These are phyloP conservation scores for Prorops nasuta DNA, from an alignment of 1,140 invertebrate genomes.

Conservation along the genomic window DNA sequence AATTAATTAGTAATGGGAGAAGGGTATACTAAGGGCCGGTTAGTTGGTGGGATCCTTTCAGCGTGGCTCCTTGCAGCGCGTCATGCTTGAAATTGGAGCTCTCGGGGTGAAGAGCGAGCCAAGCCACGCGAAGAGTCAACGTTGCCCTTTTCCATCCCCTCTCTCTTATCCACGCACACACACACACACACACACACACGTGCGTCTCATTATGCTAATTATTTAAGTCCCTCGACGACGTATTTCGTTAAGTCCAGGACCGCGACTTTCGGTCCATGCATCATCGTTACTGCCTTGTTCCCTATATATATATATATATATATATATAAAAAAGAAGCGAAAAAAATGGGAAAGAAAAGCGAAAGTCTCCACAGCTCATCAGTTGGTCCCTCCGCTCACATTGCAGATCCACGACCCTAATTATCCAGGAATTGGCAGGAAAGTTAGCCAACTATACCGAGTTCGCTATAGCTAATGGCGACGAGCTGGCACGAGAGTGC, in stretches of 20 bases:
- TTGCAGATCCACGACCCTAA: too few relatives aligned
- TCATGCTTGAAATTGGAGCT: constrained; percentile 40
- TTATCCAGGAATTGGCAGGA: too few relatives aligned
- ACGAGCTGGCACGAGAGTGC: too few relatives aligned
- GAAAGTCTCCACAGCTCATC: neutral
- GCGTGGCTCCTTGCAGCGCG: constrained; percentile 13
- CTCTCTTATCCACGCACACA: too few relatives aligned
- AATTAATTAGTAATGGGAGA: constrained; percentile 51
- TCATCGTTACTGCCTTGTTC: too few relatives aligned
- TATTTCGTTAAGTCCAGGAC: constrained; percentile 22
- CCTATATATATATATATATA: too few relatives aligned
- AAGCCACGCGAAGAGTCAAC: constrained; percentile 28
- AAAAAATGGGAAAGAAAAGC: neutral
- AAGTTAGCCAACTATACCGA: too few relatives aligned
- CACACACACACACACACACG: constrained; percentile 19
- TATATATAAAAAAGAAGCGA: too few relatives aligned
- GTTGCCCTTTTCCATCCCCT: neutral
- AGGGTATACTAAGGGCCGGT: constrained; percentile 37
- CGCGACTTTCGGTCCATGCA: constrained; percentile 17
- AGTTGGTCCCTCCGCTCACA: too few relatives aligned
- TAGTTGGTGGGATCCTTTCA: constrained; percentile 32
- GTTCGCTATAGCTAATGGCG: too few relatives aligned
- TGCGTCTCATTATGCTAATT: constrained; percentile 46
- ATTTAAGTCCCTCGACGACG: constrained; percentile 34
- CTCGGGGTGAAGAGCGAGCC: constrained; percentile 18